These are phyloP conservation scores for Tadarida brasiliensis DNA, from an alignment of 2,797 vertebrate species.

Conservation along the genomic window DNA sequence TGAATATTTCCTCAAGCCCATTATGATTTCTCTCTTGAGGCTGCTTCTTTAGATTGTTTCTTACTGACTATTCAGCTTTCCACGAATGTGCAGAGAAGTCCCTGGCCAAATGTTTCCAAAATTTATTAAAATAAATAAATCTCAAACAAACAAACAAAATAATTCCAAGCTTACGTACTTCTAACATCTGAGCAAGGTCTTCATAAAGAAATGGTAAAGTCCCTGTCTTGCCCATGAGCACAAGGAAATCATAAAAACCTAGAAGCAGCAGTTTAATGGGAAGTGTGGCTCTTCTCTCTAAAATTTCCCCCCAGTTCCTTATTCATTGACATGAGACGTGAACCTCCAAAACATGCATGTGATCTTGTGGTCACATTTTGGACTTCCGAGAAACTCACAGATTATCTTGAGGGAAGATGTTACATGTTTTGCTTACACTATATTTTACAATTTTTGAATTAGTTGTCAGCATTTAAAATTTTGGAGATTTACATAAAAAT, in stretches of 20 bases:
- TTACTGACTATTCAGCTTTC: slow-evolving; percentile 39
- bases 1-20: not conserved
- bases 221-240: not conserved
- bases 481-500: not conserved
- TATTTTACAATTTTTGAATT: slow-evolving; percentile 36
- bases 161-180: not conserved
- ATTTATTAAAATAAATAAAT: not conserved
- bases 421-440: not conserved
- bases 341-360: not conserved
- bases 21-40: slow-evolving; percentile 6
- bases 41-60: not conserved
- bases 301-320: not conserved
- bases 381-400: not conserved
- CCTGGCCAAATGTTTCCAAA: not conserved
- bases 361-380: not conserved
- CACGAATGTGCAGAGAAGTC: not conserved
- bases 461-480: not conserved
- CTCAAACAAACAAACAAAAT: not conserved
- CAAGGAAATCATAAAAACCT: slow-evolving; percentile 5
- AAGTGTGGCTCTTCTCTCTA: not conserved
- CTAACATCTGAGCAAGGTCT: not conserved
- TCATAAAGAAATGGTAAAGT: not conserved
- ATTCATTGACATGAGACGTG: not conserved
- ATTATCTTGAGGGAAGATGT: not conserved
- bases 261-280: not conserved